Base-by-base conservation (phyloP, 2,888 invertebrate species). In the Lasioglossum villosulum region DNA sequence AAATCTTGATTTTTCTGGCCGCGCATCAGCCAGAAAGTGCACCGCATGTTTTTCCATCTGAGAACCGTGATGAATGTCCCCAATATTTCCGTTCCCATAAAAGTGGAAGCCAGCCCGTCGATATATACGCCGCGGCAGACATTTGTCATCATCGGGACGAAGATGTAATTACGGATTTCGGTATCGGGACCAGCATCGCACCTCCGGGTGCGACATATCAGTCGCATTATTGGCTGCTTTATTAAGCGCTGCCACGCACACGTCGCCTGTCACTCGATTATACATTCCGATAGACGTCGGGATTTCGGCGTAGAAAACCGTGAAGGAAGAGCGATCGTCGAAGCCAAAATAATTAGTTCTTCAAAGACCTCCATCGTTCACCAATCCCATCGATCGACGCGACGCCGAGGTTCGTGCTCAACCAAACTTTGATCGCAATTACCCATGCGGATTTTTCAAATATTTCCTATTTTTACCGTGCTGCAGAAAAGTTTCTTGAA, bases 161-260 rank as follows among this genome's bases (percentile, higher is more conserved):
- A 86, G 86, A 83, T 87, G 87, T 86, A 87, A 87, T 87, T 87
- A 87, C 86, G 80, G 83, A 87, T 87, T 87, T 87, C 80, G 87
- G 86, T 80, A 86, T 83, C 77, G 75, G 79, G 45, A 74, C 59
- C 79, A 59, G 66, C 77, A 84, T 86, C 83, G 76, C 73, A 85
- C 82, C 79, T 75, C 75, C 83, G 86, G 71, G 80, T 80, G 77
- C 83, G 80, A 83, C 86, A 79, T 86, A 87, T 87, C 87, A 77
- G 80, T 80, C 80, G 86, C 83, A 86, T 83, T 87, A 87, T 87
- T 86, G 87, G 86, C 78, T 86, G 87, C 86, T 87, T 87, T 87
- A 86, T 87, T 87, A 87, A 83, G 80, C 85, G 82, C 77, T 81
- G 84, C 86, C 84, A 75, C 85, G 85, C 80, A 63, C 77, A 66